Evolutionary conservation across 2,888 invertebrate species (phyloP).

Genomic region (Scelioninae gen. 1): DNA sequence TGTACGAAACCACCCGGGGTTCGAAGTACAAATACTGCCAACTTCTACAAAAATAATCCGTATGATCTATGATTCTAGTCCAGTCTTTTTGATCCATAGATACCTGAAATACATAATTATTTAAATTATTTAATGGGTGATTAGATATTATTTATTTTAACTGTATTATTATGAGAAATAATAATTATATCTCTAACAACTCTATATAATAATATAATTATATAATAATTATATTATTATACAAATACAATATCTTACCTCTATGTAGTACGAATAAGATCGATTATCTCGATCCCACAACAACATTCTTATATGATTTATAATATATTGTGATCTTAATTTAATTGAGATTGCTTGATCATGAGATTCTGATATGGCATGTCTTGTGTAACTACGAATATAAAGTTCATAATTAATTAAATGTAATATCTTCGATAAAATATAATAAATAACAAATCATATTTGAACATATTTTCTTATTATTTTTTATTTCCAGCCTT

Average conservation of each 20-base stretch:
- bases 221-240: neutral
- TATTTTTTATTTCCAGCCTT: no score
- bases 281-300: conserved; percentile 97
- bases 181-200: no score
- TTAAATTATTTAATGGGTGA: no score
- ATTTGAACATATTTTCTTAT: no score
- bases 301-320: conserved; percentile 96
- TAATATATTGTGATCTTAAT: conserved; percentile 92
- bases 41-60: conserved; percentile 95
- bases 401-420: no score
- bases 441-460: no score
- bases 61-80: conserved; percentile 96
- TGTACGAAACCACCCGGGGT: conserved; percentile 93
- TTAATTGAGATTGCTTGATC: conserved; percentile 94
- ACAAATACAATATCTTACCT: conserved; percentile 81
- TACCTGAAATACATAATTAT: conserved; percentile 87
- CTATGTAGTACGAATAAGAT: conserved; percentile 95
- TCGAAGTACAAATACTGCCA: conserved; percentile 98
- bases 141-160: no score
- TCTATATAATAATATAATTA: no score
- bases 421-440: no score
- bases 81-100: conserved; percentile 98
- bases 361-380: conserved; percentile 91
- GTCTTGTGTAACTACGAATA: conserved; percentile 91
- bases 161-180: no score